Evolutionary conservation across 2,888 invertebrate genomes (phyloP), one percentile per base, ranked within the genome.

Genomic region (Morpho helenor): DNA sequence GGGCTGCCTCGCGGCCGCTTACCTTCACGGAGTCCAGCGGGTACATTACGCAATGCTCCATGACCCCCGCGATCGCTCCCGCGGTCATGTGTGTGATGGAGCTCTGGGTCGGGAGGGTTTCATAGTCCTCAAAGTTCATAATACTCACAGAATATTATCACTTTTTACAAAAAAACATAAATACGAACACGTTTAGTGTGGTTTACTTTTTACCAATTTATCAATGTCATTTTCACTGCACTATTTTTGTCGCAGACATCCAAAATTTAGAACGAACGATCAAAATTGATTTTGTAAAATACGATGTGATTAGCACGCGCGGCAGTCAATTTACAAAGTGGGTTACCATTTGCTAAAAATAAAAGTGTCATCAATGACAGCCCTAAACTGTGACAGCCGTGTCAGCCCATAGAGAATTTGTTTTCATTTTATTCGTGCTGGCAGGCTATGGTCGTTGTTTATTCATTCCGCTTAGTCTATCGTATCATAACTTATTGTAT

Each of bases 1-100:
- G 60, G 44, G 46, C 45, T 49, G 56, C 43, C 51, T 55, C 43
- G 55, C 42, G 54, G 47, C 48, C 48, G 49, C 84, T 90, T 93
- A 99, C 99, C 96, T 99, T 99, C 68, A 99, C 98, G 73, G 98
- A 98, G 92, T 99, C 99, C 80, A 99, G 92, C 69, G 99, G 99
- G 91, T 99, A 99, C 99, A 99, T 99, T 78, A 99, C 94, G 92
- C 98, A 97, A 92, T 99, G 99, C 91, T 99, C 99, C 95, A 98
- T 95, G 76, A 99, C 94, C 75, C 99, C 98, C 82, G 99, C 98
- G 76, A 98, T 94, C 67, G 99, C 98, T 76, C 99, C 99, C 76
- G 99, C 99, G 76, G 96, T 94, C 97, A 98, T 97, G 92, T 97
- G 97, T 77, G 95, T 94, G 78, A 93, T 85, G 83, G 96, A 93